phyloP scores from a whole-genome alignment of 2,113 vertebrate genomes.

The Talpa occidentalis region DNA sequence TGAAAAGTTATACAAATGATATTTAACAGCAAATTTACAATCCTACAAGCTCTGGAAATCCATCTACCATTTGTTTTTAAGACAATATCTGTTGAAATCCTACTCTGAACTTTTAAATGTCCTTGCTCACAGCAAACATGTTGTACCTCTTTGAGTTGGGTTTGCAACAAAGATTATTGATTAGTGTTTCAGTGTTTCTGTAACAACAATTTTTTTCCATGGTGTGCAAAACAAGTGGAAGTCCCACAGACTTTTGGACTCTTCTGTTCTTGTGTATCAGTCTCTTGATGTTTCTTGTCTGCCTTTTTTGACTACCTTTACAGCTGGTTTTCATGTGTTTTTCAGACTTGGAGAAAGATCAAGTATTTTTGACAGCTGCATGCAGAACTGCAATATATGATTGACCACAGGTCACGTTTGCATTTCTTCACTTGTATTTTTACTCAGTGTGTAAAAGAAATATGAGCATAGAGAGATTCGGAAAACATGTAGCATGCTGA shows the following conservation, averaged over 20 bases:
- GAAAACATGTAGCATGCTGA: conserved; percentile 50
- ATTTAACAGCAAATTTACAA: neutral
- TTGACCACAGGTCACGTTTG: conserved; percentile 67
- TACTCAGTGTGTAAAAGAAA: conserved; percentile 57
- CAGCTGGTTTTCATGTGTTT: conserved; percentile 73
- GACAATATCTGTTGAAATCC: conserved; percentile 37
- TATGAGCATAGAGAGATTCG: conserved; percentile 52
- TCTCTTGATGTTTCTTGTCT: conserved; percentile 66
- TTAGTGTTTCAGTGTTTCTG: conserved; percentile 55
- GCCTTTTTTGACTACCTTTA: conserved; percentile 61
- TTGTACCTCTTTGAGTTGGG: conserved; percentile 57
- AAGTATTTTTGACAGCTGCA: conserved; percentile 68
- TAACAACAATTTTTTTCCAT: conserved; percentile 43
- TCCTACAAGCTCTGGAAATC: neutral
- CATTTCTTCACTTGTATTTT: conserved; percentile 72
- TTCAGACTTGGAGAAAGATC: conserved; percentile 68
- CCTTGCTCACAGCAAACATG: conserved; percentile 43
- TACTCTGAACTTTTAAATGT: conserved; percentile 49
- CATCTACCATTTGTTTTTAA: conserved; percentile 49
- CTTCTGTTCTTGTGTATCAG: conserved; percentile 36
- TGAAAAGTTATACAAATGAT: conserved; percentile 1
- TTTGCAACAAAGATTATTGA: conserved; percentile 68
- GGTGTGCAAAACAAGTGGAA: conserved; percentile 36
- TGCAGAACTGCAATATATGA: conserved; percentile 47
- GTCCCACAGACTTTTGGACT: conserved; percentile 60